Conservation (phyloP, 1,140 invertebrate genomes). For the Euura saliciscinereae region DNA sequence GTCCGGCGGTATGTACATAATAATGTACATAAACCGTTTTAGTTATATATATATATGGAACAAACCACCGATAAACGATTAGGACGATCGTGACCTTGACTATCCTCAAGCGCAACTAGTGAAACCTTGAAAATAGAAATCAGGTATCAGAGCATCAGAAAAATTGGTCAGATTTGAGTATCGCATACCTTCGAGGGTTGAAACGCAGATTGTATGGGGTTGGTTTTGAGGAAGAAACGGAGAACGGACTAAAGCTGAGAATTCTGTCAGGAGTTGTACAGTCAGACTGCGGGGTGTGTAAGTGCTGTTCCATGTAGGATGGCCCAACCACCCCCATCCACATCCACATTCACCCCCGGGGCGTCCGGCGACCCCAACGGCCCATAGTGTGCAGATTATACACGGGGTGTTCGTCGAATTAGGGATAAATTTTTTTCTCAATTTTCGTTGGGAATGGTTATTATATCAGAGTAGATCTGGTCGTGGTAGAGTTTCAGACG, state of each 20-base stretch:
- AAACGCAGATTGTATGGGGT: too few relatives aligned
- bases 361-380: neutral
- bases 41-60: too few relatives aligned
- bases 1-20: too few relatives aligned
- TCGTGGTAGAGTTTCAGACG: too few relatives aligned
- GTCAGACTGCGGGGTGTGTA: conserved; percentile 36
- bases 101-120: too few relatives aligned
- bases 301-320: conserved; percentile 55
- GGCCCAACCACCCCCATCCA: conserved; percentile 9
- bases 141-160: too few relatives aligned
- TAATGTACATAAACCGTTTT: too few relatives aligned
- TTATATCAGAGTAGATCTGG: neutral
- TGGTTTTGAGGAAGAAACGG: neutral
- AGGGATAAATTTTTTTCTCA: neutral
- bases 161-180: too few relatives aligned
- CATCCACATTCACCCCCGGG: conserved; percentile 10
- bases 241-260: neutral
- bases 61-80: too few relatives aligned
- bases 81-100: too few relatives aligned
- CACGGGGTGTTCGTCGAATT: neutral
- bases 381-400: neutral
- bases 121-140: too few relatives aligned
- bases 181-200: too few relatives aligned
- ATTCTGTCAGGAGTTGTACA: neutral
- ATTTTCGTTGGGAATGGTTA: neutral